Base-by-base conservation (phyloP, 2,888 invertebrate species). In the Slavum lentiscoides region DNA sequence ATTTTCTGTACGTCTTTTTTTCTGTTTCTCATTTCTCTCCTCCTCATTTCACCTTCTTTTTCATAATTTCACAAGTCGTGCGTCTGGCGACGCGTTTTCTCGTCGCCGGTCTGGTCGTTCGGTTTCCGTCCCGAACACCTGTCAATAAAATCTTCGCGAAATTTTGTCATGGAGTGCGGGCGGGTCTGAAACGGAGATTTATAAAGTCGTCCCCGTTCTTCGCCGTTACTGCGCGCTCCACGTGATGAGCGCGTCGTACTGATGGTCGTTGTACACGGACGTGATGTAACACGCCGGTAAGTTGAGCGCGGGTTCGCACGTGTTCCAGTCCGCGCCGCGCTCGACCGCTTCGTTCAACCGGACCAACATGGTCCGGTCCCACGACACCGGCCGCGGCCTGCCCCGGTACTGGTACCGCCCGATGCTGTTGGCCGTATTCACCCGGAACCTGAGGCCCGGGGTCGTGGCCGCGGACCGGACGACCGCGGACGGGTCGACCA, bases 311-410 rank as follows among this genome's bases (percentile, higher is more conserved):
- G 39, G 2, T 3, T 37, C 6, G 74, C 4, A 23, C 7, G 8
- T 15, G 0, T 55, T 9, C 13, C 1, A 17, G 19, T 49, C 4
- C n/a, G 3, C 30, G 17, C 21, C 23, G 13, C 3, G 9, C 13
- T n/a, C 55, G 53, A 72, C 0, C 23, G 30, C 39, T 2, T 9
- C 0, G 21, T 2, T 6, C 49, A n/a, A 2, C 6, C 19, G 53
- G 37, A 17, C 7, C 21, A 62, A 8, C 37, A 49, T 19, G n/a
- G 30, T 49, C 9, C 67, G 67, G 53, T 82, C 76, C 69, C 75
- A 61, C 43, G 23, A 53, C 19, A 39, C 66, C 11, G 21, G 13
- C n/a, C 53, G 64, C 30, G n/a, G 17, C 21, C 11, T 53, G 1
- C 66, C 74, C 23, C 64, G 55, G n/a, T 17, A 21, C 11, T 39